phyloP scores from a whole-genome alignment of 1,140 invertebrate genomes.

The Saccostrea echinata region DNA sequence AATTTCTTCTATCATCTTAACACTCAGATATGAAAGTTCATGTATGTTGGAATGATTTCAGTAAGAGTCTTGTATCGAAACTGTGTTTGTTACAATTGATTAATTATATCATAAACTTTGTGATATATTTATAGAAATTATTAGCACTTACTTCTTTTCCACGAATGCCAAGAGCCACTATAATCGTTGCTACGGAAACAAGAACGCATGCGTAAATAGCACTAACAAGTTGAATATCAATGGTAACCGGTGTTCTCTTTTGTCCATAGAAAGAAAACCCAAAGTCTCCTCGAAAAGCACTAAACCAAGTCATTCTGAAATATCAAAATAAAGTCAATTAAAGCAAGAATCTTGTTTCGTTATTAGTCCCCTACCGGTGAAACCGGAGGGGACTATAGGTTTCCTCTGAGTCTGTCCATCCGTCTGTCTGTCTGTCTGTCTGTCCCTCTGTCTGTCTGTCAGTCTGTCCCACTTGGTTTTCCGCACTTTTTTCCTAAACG shows the following conservation, averaged over 20 bases:
- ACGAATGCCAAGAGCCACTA: conserved; percentile 71
- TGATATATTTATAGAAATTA: background rate
- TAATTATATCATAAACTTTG: background rate
- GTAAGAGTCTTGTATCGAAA: no score
- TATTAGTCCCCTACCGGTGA: no score
- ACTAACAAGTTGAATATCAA: conserved; percentile 67
- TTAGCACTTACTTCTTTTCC: conserved; percentile 69
- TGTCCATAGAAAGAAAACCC: conserved; percentile 71
- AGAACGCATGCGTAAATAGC: conserved; percentile 71
- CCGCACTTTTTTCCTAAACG: no score
- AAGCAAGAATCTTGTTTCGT: no score
- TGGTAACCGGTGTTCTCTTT: conserved; percentile 66
- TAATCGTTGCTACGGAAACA: conserved; percentile 69
- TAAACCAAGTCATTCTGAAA: conserved; percentile 74
- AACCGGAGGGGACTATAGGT: no score
- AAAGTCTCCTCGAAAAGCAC: conserved; percentile 69
- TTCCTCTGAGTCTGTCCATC: no score
- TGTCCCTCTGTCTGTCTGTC: no score
- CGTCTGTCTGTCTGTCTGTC: no score
- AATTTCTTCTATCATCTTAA: background rate
- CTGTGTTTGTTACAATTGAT: no score
- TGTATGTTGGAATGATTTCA: background rate
- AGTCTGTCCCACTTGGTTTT: no score
- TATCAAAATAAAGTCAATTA: background rate
- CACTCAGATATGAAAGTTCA: background rate